A percentile compares a stretch with the other conserved stretches of the same genome.
Evolutionary conservation across 1,140 invertebrate genomes (phyloP).

Genomic region (Acromyrmex heyeri): DNA sequence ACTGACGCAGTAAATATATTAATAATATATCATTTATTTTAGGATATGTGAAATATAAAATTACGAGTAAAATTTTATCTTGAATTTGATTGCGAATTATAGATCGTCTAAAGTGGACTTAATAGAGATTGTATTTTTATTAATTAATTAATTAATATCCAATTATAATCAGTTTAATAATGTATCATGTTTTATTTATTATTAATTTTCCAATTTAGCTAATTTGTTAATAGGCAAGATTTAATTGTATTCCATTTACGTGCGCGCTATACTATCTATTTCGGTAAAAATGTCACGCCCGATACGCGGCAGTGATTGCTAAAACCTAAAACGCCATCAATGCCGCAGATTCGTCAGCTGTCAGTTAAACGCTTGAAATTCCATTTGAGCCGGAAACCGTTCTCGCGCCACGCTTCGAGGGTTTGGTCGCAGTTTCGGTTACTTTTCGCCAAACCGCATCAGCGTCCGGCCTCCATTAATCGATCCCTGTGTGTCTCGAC

Average conservation of each 20-base stretch:
- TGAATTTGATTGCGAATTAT: no score
- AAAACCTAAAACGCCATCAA: slow-evolving; percentile 35
- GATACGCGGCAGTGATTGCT: slow-evolving; percentile 16
- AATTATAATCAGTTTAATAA: neutral
- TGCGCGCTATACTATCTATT: neutral
- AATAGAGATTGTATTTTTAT: no score
- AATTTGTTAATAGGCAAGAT: neutral
- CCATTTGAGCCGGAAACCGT: slow-evolving; percentile 54
- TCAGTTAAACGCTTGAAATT: slow-evolving; percentile 61
- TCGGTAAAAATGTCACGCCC: slow-evolving; percentile 29
- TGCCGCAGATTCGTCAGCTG: slow-evolving; percentile 41
- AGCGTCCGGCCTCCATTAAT: slow-evolving; percentile 76
- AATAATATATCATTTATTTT: no score
- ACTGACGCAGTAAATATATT: no score
- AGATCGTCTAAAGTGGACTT: no score
- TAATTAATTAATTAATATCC: no score
- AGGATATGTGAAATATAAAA: no score
- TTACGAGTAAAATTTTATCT: no score
- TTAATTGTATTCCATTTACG: neutral
- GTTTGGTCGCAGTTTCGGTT: slow-evolving; percentile 68
- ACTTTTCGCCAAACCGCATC: slow-evolving; percentile 77
- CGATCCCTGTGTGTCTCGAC: slow-evolving; percentile 70
- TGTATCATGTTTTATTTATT: slow-evolving; percentile 1
- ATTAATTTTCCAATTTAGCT: neutral
- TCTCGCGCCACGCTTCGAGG: slow-evolving; percentile 33